Evolutionary conservation across 1,140 invertebrate genomes (phyloP).

Genomic region (Druon quercuslanigerum): DNA sequence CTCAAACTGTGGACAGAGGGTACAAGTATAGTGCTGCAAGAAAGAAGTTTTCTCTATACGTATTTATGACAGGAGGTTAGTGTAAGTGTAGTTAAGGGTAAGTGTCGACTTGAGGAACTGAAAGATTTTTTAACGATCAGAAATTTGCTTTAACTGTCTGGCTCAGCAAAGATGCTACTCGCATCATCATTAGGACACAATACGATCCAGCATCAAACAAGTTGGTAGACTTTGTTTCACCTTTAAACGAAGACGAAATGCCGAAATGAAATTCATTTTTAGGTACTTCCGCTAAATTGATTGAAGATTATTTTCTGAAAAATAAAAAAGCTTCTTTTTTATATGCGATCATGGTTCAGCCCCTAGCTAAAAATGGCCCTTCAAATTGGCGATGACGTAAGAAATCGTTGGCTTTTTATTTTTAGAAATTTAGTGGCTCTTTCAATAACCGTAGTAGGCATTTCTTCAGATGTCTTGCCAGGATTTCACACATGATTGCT

Average conservation of each 20-base stretch:
- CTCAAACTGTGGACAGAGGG: background rate
- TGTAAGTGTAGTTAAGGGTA: conserved; percentile 14
- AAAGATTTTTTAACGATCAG: conserved; percentile 33
- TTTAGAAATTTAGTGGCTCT: background rate
- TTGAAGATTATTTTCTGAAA: conserved; percentile 22
- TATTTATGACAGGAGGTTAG: too few species aligned
- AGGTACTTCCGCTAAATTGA: conserved; percentile 27
- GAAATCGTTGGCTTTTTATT: conserved; percentile 22
- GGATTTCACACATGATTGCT: background rate
- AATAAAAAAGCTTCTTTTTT: background rate
- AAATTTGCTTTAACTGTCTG: conserved; percentile 37
- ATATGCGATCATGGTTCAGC: conserved; percentile 35
- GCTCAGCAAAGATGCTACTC: conserved; percentile 44
- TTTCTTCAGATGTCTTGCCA: background rate
- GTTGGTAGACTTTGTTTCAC: conserved; percentile 34
- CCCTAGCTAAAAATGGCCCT: conserved; percentile 13
- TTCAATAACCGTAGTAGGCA: conserved; percentile 30
- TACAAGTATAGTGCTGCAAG: background rate
- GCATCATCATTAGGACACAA: conserved; percentile 35
- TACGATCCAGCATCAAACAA: conserved; percentile 38
- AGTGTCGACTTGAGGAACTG: conserved; percentile 38
- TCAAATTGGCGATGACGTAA: conserved; percentile 35
- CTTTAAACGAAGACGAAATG: conserved; percentile 29
- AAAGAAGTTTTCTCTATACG: too few species aligned
- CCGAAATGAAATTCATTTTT: conserved; percentile 32